These are phyloP conservation scores for Semaprochilodus insignis DNA, from an alignment of 2,797 vertebrate genomes.

Conservation along the genomic window DNA sequence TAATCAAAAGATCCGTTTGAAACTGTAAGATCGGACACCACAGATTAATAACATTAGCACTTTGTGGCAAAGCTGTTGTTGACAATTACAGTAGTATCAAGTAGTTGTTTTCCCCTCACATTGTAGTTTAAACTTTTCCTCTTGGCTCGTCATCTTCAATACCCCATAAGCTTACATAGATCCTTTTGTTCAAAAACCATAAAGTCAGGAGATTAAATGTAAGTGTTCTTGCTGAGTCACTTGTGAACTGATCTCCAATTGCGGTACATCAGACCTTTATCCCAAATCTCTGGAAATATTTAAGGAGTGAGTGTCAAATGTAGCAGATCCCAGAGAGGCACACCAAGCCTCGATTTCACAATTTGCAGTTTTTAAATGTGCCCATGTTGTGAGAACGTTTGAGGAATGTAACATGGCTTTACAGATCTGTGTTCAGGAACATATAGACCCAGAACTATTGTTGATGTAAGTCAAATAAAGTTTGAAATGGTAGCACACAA, in stretches of 20 bases:
- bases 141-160: too few relatives aligned
- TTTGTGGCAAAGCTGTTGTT: too few relatives aligned
- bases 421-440: background rate
- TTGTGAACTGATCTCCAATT: conserved; percentile 4
- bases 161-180: too few relatives aligned
- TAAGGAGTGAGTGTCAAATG: conserved; percentile 28
- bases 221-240: background rate
- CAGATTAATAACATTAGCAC: too few relatives aligned
- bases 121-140: too few relatives aligned
- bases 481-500: conserved; percentile 3
- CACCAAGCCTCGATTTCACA: background rate
- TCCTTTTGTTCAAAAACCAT: too few relatives aligned
- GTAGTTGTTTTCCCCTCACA: too few relatives aligned
- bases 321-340: conserved; percentile 7
- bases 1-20: too few relatives aligned
- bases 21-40: too few relatives aligned
- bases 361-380: conserved; percentile 13
- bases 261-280: background rate
- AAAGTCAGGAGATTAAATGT: background rate
- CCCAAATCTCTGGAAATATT: background rate
- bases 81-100: too few relatives aligned
- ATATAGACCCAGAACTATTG: conserved; percentile 1
- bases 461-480: conserved; percentile 31
- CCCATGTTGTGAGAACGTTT: background rate
- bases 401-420: conserved; percentile 14